Evolutionary conservation across 2,113 vertebrate genomes (phyloP).

Genomic region (Hucho hucho): DNA sequence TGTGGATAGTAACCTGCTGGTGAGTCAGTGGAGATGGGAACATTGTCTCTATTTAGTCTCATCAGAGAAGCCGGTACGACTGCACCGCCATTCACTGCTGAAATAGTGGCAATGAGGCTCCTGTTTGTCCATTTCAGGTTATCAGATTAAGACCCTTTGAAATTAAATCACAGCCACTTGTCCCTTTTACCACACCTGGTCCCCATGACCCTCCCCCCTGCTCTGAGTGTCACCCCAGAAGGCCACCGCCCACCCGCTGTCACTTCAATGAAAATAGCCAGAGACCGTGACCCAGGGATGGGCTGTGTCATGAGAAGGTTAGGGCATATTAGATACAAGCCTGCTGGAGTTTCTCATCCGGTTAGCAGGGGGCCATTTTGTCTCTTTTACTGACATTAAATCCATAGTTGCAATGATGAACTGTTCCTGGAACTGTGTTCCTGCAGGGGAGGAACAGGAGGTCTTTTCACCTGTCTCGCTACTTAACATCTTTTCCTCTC

Average conservation of each 20-base stretch:
- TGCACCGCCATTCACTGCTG: background rate
- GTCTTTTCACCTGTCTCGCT: background rate
- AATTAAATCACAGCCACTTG: background rate
- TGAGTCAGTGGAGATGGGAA: too few relatives aligned
- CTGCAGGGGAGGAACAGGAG: background rate
- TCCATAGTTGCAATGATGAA: conserved; percentile 9
- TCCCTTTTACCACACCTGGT: background rate
- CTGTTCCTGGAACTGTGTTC: background rate
- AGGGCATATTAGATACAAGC: conserved; percentile 12
- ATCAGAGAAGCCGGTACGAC: background rate
- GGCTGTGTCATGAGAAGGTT: background rate
- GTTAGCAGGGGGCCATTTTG: conserved; percentile 17
- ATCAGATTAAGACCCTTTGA: background rate
- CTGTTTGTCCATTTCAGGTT: background rate
- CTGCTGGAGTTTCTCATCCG: conserved; percentile 22
- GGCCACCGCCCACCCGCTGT: background rate
- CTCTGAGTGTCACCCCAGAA: background rate
- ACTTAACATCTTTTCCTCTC: background rate
- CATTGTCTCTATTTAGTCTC: too few relatives aligned
- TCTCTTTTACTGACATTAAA: conserved; percentile 11
- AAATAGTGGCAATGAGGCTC: background rate
- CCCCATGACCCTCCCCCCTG: background rate
- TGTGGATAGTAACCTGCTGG: too few relatives aligned
- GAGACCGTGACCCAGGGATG: background rate
- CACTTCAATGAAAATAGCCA: conserved; percentile 2